Evolutionary conservation across 2,797 vertebrate species (phyloP).

Genomic region (Rhabdophis nuchalis): DNA sequence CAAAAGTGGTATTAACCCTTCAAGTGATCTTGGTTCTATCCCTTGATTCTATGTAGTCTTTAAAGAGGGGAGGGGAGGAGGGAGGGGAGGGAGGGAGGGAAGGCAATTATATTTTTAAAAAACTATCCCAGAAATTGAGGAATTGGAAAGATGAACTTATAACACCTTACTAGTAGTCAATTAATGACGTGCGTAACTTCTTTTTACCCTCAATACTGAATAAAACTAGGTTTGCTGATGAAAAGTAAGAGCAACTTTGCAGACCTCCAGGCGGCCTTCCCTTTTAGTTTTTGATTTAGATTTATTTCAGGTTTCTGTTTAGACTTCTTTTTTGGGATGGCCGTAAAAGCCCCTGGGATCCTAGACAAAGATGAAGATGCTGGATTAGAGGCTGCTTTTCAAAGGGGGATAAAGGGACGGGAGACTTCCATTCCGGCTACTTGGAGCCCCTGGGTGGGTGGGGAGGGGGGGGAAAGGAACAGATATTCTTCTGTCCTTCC

Average conservation of each 20-base stretch:
- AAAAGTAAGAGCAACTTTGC: background rate
- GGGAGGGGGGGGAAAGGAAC: background rate
- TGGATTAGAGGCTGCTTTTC: background rate
- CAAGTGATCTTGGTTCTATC: too few relatives aligned
- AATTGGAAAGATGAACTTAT: background rate
- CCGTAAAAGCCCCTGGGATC: background rate
- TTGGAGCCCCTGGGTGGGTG: background rate
- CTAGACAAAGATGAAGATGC: background rate
- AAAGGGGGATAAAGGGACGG: background rate
- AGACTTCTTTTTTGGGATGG: background rate
- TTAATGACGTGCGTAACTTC: background rate
- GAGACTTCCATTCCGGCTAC: background rate
- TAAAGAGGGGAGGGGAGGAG: background rate
- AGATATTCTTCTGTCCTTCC: conserved; percentile 22
- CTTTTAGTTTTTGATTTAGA: background rate
- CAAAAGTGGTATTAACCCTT: too few relatives aligned
- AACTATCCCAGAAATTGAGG: background rate
- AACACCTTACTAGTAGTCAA: background rate
- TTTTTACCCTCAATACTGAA: background rate
- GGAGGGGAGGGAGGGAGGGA: too few relatives aligned
- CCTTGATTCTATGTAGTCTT: background rate
- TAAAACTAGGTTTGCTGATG: conserved; percentile 19
- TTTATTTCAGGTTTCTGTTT: too few relatives aligned
- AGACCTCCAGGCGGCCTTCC: background rate
- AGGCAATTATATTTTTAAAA: background rate